A percentile compares a stretch with the other conserved stretches of the same genome.
Evolutionary conservation across 2,888 invertebrate genomes (phyloP).

Genomic region (Cephus spinipes): DNA sequence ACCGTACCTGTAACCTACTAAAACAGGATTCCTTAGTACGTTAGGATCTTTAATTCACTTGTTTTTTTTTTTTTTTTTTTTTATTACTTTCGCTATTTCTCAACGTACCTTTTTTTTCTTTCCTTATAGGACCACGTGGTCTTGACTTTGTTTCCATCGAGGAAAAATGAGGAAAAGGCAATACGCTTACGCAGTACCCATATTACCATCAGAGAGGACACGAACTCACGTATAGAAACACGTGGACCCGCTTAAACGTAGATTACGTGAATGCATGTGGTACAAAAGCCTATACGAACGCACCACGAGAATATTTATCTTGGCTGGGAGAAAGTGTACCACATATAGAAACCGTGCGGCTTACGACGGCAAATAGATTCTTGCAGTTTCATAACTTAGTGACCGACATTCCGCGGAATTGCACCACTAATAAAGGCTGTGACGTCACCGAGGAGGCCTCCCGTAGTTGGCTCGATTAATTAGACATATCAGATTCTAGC

Average conservation of each 20-base stretch:
- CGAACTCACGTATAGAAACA: neutral
- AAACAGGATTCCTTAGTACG: neutral
- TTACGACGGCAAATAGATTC: conserved; percentile 51
- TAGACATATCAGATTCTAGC: neutral
- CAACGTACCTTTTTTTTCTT: neutral
- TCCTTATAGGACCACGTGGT: neutral
- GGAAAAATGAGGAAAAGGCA: neutral
- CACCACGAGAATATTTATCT: conserved; percentile 46
- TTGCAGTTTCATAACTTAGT: conserved; percentile 62
- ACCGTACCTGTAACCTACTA: neutral
- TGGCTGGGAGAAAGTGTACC: conserved; percentile 56
- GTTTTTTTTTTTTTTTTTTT: neutral
- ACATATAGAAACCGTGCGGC: conserved; percentile 30
- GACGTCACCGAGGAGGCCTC: conserved; percentile 46
- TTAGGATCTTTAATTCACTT: neutral
- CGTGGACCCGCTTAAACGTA: neutral
- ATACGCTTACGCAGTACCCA: neutral
- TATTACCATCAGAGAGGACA: neutral
- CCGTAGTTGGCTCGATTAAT: conserved; percentile 37
- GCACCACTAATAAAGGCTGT: conserved; percentile 57
- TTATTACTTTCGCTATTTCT: neutral
- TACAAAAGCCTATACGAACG: neutral
- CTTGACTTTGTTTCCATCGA: neutral
- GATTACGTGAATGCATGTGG: neutral
- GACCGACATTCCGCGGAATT: conserved; percentile 62